phyloP scores from a whole-genome alignment of 2,113 vertebrate species.

The Regulus satrapa region DNA sequence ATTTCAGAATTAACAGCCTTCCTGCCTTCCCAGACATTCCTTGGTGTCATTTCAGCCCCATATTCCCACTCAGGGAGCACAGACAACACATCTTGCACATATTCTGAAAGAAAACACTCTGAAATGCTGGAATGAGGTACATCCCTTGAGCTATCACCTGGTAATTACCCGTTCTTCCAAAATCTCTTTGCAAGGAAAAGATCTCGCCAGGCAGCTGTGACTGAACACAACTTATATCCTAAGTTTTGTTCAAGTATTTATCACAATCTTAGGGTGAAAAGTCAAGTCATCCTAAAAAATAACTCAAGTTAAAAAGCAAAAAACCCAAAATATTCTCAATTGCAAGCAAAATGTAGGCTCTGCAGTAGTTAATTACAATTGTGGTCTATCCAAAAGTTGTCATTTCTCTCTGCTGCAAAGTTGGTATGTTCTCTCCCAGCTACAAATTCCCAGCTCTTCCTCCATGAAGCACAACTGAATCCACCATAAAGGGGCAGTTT shows the following conservation, averaged over 20 bases:
- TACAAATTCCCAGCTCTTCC: neutral
- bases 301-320: neutral
- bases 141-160: neutral
- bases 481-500: neutral
- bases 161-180: neutral
- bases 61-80: neutral
- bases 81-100: neutral
- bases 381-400: neutral
- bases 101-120: neutral
- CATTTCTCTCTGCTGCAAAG: neutral
- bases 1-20: neutral
- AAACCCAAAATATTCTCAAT: neutral
- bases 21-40: neutral
- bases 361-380: neutral
- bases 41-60: neutral
- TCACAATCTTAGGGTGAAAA: neutral
- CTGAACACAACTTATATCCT: fast-evolving
- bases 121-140: neutral
- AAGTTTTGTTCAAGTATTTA: neutral
- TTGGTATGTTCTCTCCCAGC: neutral
- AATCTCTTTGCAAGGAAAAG: neutral
- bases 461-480: neutral
- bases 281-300: neutral
- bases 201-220: neutral
- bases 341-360: neutral